Percentiles rank a stretch among this genome's conserved stretches.
Conservation (phyloP, 2,888 invertebrate species). For the Schizotus pectinicornis region DNA sequence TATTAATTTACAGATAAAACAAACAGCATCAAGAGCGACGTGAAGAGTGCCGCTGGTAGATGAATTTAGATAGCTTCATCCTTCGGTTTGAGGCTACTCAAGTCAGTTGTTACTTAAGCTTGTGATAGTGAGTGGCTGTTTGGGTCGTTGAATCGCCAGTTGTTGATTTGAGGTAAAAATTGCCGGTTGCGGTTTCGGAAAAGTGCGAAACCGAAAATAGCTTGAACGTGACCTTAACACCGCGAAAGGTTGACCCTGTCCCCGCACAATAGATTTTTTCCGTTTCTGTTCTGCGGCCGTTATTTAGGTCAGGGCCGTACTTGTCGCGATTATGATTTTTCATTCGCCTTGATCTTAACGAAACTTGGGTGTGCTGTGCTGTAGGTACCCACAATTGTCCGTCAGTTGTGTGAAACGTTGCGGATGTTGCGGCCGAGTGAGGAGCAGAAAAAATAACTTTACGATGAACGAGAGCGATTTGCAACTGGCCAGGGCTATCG, state of each 20-base stretch:
- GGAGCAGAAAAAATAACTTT: neutral
- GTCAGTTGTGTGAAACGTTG: neutral
- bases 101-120: too few relatives aligned
- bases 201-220: slow-evolving; percentile 15
- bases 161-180: too few relatives aligned
- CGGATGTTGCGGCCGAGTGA: neutral
- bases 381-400: too few relatives aligned
- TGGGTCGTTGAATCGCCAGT: too few relatives aligned
- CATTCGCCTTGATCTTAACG: slow-evolving; percentile 30
- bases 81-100: too few relatives aligned
- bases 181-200: neutral
- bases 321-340: slow-evolving; percentile 30
- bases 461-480: slow-evolving; percentile 77
- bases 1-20: too few relatives aligned
- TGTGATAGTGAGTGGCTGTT: neutral
- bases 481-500: slow-evolving; percentile 74
- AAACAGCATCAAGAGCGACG: too few relatives aligned
- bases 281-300: slow-evolving; percentile 6
- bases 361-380: slow-evolving; percentile 17
- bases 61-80: too few relatives aligned
- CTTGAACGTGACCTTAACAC: slow-evolving; percentile 10
- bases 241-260: slow-evolving; percentile 27
- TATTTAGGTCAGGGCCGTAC: slow-evolving; percentile 33
- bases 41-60: too few relatives aligned
- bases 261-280: slow-evolving; percentile 18